Evolutionary conservation across 2,113 vertebrate species (phyloP).

Genomic region (Cephalopholis sonnerati): DNA sequence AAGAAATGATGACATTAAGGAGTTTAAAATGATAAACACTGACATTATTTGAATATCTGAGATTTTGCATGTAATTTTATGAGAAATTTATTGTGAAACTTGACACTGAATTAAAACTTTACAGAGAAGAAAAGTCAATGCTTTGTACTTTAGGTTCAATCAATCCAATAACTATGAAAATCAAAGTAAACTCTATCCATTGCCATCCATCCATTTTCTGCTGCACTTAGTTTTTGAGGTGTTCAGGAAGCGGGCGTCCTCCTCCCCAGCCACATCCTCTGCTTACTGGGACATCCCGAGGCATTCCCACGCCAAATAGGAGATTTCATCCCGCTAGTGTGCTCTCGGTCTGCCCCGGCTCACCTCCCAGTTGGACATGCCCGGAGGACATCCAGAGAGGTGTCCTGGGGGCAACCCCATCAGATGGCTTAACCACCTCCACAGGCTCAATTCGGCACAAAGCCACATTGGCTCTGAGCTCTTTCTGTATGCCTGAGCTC

Average conservation of each 20-base stretch:
- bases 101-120: background rate
- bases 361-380: constrained; percentile 10
- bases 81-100: background rate
- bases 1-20: too few species aligned
- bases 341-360: constrained; percentile 3
- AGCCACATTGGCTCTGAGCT: background rate
- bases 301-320: constrained; percentile 11
- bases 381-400: background rate
- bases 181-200: background rate
- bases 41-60: background rate
- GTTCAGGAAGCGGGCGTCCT: background rate
- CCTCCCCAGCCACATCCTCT: background rate
- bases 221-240: background rate
- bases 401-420: constrained; percentile 3
- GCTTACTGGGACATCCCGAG: background rate
- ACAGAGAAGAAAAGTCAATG: background rate
- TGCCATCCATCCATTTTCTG: constrained; percentile 12
- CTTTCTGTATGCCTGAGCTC: background rate
- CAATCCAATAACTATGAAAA: constrained; percentile 16
- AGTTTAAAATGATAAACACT: background rate
- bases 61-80: background rate
- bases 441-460: constrained; percentile 1
- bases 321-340: constrained; percentile 13
- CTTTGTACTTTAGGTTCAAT: background rate
- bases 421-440: constrained; percentile 7